Percentiles rank a stretch among this genome's conserved stretches.
Evolutionary conservation across 2,113 vertebrate species (phyloP).

Genomic region (Odontesthes bonariensis): DNA sequence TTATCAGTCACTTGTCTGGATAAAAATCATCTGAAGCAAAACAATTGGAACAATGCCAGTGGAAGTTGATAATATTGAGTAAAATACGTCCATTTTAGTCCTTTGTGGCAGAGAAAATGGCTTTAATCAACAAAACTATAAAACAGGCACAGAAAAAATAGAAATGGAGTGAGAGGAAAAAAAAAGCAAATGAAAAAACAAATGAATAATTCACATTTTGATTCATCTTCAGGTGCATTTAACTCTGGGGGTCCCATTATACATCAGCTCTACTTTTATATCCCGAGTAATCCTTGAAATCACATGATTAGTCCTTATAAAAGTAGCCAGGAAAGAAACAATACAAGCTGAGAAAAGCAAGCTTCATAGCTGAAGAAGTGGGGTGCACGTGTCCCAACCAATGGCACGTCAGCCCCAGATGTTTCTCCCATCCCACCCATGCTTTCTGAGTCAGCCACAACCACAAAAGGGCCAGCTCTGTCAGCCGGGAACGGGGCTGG

Average conservation of each 20-base stretch:
- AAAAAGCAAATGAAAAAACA: constrained; percentile 1
- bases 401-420: constrained; percentile 36
- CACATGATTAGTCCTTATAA: not conserved
- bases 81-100: not conserved
- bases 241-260: not conserved
- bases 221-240: not conserved
- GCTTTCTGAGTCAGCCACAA: constrained; percentile 31
- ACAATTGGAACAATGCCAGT: not conserved
- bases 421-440: constrained; percentile 35
- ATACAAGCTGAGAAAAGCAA: not conserved
- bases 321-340: not conserved
- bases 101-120: not conserved
- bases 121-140: constrained; percentile 20
- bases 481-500: not conserved
- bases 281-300: not conserved
- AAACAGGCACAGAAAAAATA: constrained; percentile 6
- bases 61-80: constrained; percentile 22
- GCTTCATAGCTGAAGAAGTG: not conserved
- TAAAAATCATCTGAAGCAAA: constrained; percentile 5
- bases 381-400: constrained; percentile 35
- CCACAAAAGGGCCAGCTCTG: constrained; percentile 9
- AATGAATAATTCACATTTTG: not conserved
- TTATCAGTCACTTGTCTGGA: too few species aligned
- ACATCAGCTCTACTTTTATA: too few species aligned
- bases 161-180: too few species aligned